phyloP scores from a whole-genome alignment of 2,797 vertebrate species.

The Lepus townsendii region DNA sequence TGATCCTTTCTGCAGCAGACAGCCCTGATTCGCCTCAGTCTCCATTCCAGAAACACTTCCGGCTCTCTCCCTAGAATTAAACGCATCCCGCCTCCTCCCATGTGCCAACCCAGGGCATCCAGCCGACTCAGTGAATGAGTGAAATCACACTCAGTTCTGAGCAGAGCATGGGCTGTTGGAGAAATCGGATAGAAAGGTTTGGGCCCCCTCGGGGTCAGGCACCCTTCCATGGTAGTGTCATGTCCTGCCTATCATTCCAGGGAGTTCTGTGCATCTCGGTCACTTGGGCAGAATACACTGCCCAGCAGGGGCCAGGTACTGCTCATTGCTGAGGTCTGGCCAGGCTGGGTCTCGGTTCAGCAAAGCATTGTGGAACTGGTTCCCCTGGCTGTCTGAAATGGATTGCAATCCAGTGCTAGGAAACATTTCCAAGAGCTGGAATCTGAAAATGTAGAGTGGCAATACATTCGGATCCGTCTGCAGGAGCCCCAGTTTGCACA shows the following conservation, averaged over 20 bases:
- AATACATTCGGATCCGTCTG: neutral
- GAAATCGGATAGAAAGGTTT: neutral
- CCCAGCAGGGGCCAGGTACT: neutral
- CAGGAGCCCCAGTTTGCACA: neutral
- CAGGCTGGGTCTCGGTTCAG: neutral
- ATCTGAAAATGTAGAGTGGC: neutral
- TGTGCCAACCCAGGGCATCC: neutral
- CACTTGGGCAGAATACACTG: neutral
- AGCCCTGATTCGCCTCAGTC: neutral
- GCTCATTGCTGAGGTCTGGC: neutral
- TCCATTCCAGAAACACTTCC: neutral
- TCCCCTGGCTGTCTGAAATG: neutral
- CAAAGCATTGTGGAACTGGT: neutral
- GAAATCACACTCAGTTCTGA: neutral
- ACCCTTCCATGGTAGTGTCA: neutral
- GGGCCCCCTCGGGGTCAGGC: neutral
- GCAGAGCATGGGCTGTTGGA: neutral
- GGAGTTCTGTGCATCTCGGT: neutral
- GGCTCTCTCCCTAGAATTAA: neutral
- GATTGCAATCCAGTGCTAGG: neutral
- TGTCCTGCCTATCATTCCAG: neutral
- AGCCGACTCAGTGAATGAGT: neutral
- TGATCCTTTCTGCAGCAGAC: neutral
- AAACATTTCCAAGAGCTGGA: slow-evolving; percentile 18
- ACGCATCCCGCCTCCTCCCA: neutral